Base-by-base conservation (phyloP, 2,797 vertebrate species). In the Argentina silus region DNA sequence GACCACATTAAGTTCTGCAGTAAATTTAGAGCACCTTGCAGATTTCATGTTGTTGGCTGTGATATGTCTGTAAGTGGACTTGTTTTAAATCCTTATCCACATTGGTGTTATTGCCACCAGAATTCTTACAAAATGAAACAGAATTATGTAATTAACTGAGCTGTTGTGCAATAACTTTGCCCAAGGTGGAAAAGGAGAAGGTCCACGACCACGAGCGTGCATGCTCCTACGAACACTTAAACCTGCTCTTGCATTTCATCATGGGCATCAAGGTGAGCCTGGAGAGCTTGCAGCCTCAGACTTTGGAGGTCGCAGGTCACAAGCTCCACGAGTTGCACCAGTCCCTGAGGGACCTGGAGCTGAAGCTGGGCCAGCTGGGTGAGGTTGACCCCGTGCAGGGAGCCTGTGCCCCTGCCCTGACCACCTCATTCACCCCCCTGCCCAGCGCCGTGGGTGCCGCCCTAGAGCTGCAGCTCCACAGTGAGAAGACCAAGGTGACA, bases 1-100 rank as follows among this genome's bases (percentile, higher is more conserved):
- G 97, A 98, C 85, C 97, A 99, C 21, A 92, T 98, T 91, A 96
- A 95, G 91, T 90, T 92, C 0, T 99, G 98, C 80, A 94, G 94
- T 91, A 95, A 96, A 89, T 97, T 95, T 82, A 96, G 92, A 90
- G 93, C 93, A 43, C 95, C 95, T 9, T 99, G 98, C 91, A 95
- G 96, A 85, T 99, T 98, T 85, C 93, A 94, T 56, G 88, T 93
- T 19, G 93, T 98, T 7, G 98, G 98, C 88, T 99, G 97, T 86
- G 81, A 94, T 67, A 95, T 96, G 81, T 92, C 94, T 94, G 97
- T 98, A 93, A 95, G 96, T 92, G 83, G 83, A 88, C 73, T 84
- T 81, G 76, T 83, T 85, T 85, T 63, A 1, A 2, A 72, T 66
- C 5, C n/a, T 6, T 53, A 59, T 21, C 56, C 44, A 42, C 8